Base-by-base conservation (phyloP, 1,140 invertebrate species). In the Brachionus paranguensis region DNA sequence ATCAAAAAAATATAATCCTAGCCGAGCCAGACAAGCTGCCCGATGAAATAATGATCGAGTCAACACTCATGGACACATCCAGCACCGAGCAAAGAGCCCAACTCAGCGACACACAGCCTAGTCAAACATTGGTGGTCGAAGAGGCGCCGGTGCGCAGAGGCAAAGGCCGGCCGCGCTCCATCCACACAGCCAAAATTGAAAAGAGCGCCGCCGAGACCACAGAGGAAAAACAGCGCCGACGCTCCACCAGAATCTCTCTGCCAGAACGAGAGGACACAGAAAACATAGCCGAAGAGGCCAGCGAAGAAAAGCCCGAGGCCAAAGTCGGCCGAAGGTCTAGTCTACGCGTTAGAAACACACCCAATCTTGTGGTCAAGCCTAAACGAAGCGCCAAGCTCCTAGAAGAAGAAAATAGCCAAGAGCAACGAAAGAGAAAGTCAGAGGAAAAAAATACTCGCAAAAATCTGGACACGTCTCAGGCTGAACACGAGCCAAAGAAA, bases 41-140 rank as follows among this genome's bases (percentile, higher is more conserved):
- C 11, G 72, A 76, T 53, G 72, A 76, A 27, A 47, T 76, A n/a
- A 76, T 76, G 11, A 24, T 76, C 1, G 72, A 76, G 7, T 76
- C 72, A 11, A 76, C 72, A 5, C 20, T 76, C 4, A 29, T 76
- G 20, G 72, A 76, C 27, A 76, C 43, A 50, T 53, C 72, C 5
- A 24, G 0, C 14, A 14, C 20, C 72, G 24, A 12, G 6, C 8
- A 5, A 37, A 37, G 0, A 37, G 53, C 72, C 8, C 72, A 76
- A 17, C 43, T 76, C 11, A 50, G 45, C 47, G 72, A 53, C 24
- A 45, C 70, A 0, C 27, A 74, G 17, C 70, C 70, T 0, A 74
- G 70, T 24, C 33, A 74, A n/a, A 50, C 45, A 50, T 4, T 20
- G 10, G 3, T 17, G 2, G 17, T 17, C 5, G 33, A 68, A 33